Percentiles rank a stretch among this genome's conserved stretches.
Evolutionary conservation across 2,797 vertebrate species (phyloP).

Genomic region (Sylvia borin): DNA sequence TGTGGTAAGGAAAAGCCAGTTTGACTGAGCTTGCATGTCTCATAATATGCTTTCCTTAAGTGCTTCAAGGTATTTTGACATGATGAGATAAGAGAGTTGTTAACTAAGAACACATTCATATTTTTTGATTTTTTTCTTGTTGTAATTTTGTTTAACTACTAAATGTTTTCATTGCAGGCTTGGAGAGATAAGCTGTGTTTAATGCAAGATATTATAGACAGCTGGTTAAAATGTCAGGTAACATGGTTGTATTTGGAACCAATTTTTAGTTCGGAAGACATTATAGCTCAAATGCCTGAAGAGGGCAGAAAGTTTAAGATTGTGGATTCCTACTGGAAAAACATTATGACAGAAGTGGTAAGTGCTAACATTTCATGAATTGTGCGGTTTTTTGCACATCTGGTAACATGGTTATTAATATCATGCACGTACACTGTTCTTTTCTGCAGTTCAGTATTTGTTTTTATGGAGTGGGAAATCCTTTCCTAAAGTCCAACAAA

Average conservation of each 20-base stretch:
- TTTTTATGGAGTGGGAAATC: not conserved
- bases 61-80: not conserved
- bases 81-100: not conserved
- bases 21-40: not conserved
- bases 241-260: conserved; percentile 94
- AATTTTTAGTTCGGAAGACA: conserved; percentile 95
- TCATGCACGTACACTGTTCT: not conserved
- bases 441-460: not conserved
- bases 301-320: conserved; percentile 88
- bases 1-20: conserved; percentile 78
- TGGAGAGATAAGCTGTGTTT: conserved; percentile 89
- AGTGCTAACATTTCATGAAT: conserved; percentile 33
- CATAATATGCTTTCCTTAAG: not conserved
- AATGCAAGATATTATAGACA: conserved; percentile 89
- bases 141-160: not conserved
- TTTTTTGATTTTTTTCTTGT: not conserved
- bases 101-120: not conserved
- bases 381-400: not conserved
- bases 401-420: not conserved
- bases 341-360: conserved; percentile 85
- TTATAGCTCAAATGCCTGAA: conserved; percentile 93
- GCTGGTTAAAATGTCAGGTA: conserved; percentile 88
- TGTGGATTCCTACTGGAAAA: conserved; percentile 88
- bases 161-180: conserved; percentile 74
- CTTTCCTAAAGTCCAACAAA: not conserved